A percentile compares a stretch with the other conserved stretches of the same genome.
Conservation (phyloP, 1,140 invertebrate species). For the Aphis gossypii region DNA sequence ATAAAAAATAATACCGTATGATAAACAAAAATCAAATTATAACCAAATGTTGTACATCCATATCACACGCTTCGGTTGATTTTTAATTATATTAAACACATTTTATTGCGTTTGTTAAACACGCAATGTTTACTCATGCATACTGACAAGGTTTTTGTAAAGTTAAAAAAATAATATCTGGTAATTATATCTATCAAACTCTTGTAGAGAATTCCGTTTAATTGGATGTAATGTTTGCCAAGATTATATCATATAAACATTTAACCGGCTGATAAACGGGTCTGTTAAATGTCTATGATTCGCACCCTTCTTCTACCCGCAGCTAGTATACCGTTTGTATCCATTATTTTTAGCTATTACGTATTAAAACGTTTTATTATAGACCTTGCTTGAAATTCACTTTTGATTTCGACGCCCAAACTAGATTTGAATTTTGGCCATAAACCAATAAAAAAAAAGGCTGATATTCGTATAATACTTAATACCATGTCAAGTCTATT, state of each 20-base stretch:
- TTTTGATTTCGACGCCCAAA: slow-evolving; percentile 1
- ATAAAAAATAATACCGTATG: too few relatives aligned
- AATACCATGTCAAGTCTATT: not conserved
- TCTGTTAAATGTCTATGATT: slow-evolving; percentile 20
- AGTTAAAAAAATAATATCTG: slow-evolving; percentile 23
- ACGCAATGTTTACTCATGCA: not conserved
- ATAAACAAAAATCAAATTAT: slow-evolving; percentile 7
- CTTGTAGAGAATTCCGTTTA: slow-evolving; percentile 5
- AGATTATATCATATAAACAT: slow-evolving; percentile 30
- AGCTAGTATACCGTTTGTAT: not conserved
- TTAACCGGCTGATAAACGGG: slow-evolving; percentile 19
- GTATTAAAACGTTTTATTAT: slow-evolving; percentile 35
- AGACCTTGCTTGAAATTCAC: slow-evolving; percentile 4
- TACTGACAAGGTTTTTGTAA: not conserved
- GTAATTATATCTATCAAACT: slow-evolving; percentile 21
- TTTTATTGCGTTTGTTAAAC: not conserved
- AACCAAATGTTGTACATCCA: not conserved
- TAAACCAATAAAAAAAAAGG: slow-evolving; percentile 18
- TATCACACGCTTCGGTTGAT: not conserved
- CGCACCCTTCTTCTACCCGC: not conserved
- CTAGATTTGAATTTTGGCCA: not conserved
- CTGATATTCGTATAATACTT: too few relatives aligned
- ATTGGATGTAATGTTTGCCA: slow-evolving; percentile 44
- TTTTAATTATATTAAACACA: not conserved
- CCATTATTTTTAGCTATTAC: slow-evolving; percentile 41